phyloP scores from a whole-genome alignment of 2,888 invertebrate species.

The Boloria selene region DNA sequence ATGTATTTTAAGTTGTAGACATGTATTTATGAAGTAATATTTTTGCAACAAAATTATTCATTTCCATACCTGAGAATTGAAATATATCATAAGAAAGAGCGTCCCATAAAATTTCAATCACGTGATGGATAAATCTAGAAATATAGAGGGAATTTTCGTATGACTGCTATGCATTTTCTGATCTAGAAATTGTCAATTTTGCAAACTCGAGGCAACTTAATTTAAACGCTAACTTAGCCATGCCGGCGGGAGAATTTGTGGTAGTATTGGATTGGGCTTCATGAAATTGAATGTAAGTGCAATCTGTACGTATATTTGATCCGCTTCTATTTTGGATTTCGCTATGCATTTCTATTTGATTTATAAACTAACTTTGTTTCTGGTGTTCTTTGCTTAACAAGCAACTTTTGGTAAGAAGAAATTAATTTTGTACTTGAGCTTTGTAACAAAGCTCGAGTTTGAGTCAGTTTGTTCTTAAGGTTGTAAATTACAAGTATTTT shows the following conservation, averaged over 20 bases:
- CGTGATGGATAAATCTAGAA: constrained; percentile 11
- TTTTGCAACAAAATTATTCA: not conserved
- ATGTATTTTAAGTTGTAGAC: no score
- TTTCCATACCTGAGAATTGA: not conserved
- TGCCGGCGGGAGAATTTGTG: constrained; percentile 19
- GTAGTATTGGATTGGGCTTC: constrained; percentile 18
- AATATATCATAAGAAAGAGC: not conserved
- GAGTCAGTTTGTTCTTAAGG: no score
- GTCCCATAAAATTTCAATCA: constrained; percentile 11
- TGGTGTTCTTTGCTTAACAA: not conserved
- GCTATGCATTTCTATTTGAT: not conserved
- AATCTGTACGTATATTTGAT: constrained; percentile 23
- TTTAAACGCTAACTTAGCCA: constrained; percentile 31
- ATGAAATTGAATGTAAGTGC: constrained; percentile 23
- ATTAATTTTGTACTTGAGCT: no score
- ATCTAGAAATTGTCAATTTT: constrained; percentile 25
- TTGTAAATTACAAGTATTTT: no score
- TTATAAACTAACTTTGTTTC: not conserved
- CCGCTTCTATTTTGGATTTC: not conserved
- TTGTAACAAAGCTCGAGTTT: no score
- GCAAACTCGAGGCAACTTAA: constrained; percentile 28
- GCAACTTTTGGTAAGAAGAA: not conserved
- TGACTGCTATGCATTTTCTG: constrained; percentile 16
- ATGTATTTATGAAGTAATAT: not conserved
- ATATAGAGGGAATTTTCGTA: constrained; percentile 13